Evolutionary conservation across 2,888 invertebrate genomes (phyloP).

Genomic region (Diarsia rubi): DNA sequence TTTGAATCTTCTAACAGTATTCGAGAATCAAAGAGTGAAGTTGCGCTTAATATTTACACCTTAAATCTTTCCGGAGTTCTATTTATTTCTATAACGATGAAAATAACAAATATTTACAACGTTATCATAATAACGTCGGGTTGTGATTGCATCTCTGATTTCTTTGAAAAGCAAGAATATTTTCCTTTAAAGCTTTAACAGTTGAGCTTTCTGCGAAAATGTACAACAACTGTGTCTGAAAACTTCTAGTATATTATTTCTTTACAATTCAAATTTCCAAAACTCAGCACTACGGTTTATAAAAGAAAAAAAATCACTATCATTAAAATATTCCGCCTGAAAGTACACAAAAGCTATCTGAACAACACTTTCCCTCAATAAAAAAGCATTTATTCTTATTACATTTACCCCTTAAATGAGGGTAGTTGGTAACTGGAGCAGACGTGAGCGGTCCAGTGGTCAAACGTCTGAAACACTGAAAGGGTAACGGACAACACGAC

Average conservation of each 20-base stretch:
- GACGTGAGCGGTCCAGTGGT: conserved; percentile 10
- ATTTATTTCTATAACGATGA: not conserved
- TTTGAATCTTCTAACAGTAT: conserved; percentile 26
- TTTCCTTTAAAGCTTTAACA: not conserved
- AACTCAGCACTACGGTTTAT: conserved; percentile 1
- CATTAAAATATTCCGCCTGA: conserved; percentile 46
- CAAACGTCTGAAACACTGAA: conserved; percentile 4
- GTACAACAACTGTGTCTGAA: not conserved
- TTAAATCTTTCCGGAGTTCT: not conserved
- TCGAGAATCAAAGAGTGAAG: conserved; percentile 18
- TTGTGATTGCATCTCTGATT: not conserved
- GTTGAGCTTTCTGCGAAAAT: not conserved
- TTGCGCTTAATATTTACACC: not conserved
- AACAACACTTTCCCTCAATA: not conserved
- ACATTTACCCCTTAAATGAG: not conserved
- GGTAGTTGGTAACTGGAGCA: conserved; percentile 31
- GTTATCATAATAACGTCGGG: not conserved
- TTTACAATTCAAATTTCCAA: conserved; percentile 6
- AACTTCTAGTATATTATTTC: not conserved
- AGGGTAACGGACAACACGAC: conserved; percentile 1
- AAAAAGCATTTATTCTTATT: conserved; percentile 5
- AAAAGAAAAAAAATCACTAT: conserved; percentile 10
- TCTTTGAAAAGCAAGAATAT: not conserved
- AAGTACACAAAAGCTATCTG: conserved; percentile 7
- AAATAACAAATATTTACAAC: not conserved